Percentiles rank a stretch among this genome's conserved stretches.
Evolutionary conservation across 2,113 vertebrate species (phyloP).

Genomic region (Ondatra zibethicus): DNA sequence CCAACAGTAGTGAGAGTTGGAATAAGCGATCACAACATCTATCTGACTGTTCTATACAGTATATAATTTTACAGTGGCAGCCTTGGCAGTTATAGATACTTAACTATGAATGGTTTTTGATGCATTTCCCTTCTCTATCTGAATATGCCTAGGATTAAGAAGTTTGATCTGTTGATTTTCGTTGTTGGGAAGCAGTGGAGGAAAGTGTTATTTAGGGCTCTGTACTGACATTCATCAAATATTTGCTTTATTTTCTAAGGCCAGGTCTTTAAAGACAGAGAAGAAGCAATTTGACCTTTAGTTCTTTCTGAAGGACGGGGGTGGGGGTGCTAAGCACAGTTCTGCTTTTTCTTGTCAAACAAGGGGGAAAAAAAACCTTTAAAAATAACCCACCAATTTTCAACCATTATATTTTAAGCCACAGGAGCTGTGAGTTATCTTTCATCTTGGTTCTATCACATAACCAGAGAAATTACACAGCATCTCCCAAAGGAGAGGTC

Average conservation of each 20-base stretch:
- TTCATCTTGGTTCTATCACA: slow-evolving; percentile 75
- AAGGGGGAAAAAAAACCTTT: slow-evolving; percentile 43
- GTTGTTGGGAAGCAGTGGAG: slow-evolving; percentile 6
- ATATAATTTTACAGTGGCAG: slow-evolving; percentile 43
- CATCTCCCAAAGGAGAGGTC: slow-evolving; percentile 71
- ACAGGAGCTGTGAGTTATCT: slow-evolving; percentile 77
- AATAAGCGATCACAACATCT: slow-evolving; percentile 39
- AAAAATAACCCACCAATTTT: slow-evolving; percentile 79
- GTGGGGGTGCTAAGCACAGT: slow-evolving; percentile 16
- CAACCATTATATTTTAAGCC: slow-evolving; percentile 78
- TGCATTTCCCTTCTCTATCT: slow-evolving; percentile 29
- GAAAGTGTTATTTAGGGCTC: slow-evolving; percentile 27
- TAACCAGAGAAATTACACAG: slow-evolving; percentile 79
- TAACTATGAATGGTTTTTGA: slow-evolving; percentile 45
- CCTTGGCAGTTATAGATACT: slow-evolving; percentile 58
- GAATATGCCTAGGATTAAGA: slow-evolving; percentile 47
- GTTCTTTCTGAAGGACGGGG: slow-evolving; percentile 62
- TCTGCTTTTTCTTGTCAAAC: slow-evolving; percentile 69
- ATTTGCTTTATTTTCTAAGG: slow-evolving; percentile 41
- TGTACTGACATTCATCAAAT: slow-evolving; percentile 44
- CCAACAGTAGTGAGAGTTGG: slow-evolving; percentile 38
- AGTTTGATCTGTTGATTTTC: slow-evolving; percentile 55
- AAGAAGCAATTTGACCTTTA: slow-evolving; percentile 72
- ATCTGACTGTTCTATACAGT: slow-evolving; percentile 34
- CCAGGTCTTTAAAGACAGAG: slow-evolving; percentile 55